A percentile compares a stretch with the other conserved stretches of the same genome.
These are phyloP conservation scores for Cyanistes caeruleus DNA, from an alignment of 2,113 vertebrate genomes.

Conservation along the genomic window DNA sequence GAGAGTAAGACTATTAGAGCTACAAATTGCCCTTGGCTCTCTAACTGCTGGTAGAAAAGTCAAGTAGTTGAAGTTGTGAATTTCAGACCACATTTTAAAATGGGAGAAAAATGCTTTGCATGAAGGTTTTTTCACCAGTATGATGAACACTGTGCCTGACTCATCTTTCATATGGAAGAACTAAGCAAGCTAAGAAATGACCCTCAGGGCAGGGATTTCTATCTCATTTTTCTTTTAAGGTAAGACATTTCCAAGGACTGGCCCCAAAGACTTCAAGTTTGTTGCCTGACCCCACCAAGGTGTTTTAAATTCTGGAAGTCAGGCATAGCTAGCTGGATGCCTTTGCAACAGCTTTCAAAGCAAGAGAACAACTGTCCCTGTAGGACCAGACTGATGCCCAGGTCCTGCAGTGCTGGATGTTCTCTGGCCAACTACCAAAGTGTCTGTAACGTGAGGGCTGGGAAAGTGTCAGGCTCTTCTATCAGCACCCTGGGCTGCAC, in stretches of 20 bases:
- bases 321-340: not conserved
- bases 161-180: not conserved
- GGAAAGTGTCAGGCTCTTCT: accelerated
- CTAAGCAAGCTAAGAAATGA: not conserved
- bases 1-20: not conserved
- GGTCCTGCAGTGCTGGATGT: not conserved
- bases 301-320: not conserved
- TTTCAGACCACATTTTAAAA: not conserved
- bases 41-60: not conserved
- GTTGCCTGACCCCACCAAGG: not conserved
- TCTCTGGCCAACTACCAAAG: not conserved
- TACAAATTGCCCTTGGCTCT: not conserved
- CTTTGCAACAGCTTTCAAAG: not conserved
- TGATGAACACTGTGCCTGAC: not conserved
- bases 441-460: not conserved
- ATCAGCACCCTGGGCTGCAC: not conserved
- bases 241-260: not conserved
- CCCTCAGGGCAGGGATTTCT: not conserved
- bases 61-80: not conserved
- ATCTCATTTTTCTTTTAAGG: not conserved
- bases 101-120: not conserved
- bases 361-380: not conserved
- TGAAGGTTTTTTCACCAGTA: not conserved
- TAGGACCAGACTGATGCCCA: no score
- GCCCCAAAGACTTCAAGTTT: not conserved